Conservation (phyloP, 2,888 invertebrate genomes). For the Andrena chrysosceles region DNA sequence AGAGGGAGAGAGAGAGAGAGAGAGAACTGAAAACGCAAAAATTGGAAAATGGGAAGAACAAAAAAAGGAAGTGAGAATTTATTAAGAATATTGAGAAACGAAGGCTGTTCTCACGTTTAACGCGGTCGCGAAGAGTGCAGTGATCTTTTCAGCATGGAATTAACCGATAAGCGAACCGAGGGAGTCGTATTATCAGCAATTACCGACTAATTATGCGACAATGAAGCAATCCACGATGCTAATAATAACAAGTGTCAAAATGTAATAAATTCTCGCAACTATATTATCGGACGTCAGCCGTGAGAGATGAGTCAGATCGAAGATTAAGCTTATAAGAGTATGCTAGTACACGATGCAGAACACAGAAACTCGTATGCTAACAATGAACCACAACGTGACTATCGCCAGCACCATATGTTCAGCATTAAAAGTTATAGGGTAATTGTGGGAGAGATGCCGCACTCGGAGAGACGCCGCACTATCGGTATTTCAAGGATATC, state of each 20-base stretch:
- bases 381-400: too few relatives aligned
- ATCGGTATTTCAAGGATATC: too few relatives aligned
- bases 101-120: background rate
- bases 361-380: too few relatives aligned
- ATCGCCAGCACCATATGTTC: too few relatives aligned
- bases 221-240: slow-evolving; percentile 1
- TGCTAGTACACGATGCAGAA: too few relatives aligned
- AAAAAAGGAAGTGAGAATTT: background rate
- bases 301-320: too few relatives aligned
- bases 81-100: slow-evolving; percentile 1
- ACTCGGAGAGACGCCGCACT: too few relatives aligned
- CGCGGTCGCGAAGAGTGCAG: background rate
- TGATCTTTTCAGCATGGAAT: slow-evolving; percentile 26
- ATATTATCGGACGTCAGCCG: too few relatives aligned
- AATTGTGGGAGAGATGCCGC: too few relatives aligned
- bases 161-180: slow-evolving; percentile 27
- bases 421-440: too few relatives aligned
- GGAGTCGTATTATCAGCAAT: slow-evolving; percentile 24
- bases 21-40: background rate
- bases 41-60: background rate
- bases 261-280: too few relatives aligned
- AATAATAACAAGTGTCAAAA: background rate
- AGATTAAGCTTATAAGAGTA: too few relatives aligned
- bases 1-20: background rate
- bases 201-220: slow-evolving; percentile 31